Evolutionary conservation across 2,888 invertebrate genomes (phyloP), one percentile per base, ranked within the genome.

Genomic region (Syrphus vitripennis): DNA sequence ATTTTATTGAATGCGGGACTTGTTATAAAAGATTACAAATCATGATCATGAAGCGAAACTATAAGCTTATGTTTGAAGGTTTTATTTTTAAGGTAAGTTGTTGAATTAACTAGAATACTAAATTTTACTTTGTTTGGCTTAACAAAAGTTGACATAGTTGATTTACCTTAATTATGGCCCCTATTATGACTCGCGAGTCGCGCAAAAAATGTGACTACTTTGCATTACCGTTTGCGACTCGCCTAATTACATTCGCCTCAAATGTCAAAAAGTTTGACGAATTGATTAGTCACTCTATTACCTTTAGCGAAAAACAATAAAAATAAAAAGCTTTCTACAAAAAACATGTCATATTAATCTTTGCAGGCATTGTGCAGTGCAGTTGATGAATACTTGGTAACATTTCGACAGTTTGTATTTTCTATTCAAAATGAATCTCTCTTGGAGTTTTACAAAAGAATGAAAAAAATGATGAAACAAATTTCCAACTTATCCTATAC

Each of bases 311-410:
- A n/a, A n/a, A n/a, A n/a, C n/a, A n/a, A n/a, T n/a, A n/a, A n/a
- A n/a, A n/a, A n/a, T n/a, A n/a, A n/a, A n/a, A n/a, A n/a, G n/a
- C n/a, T n/a, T n/a, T n/a, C n/a, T n/a, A 40, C 2, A 16, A 7
- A 42, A 19, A 19, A 45, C 9, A 16, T 10, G 19, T 34, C 21
- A 48, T 21, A 24, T 31, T 7, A 29, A 12, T 65, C 48, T 72
- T 78, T 88, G 0, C 69, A 95, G 95, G 94, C 95, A 5, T 92
- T 95, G 55, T 94, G 95, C 87, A 94, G 94, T 87, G 94, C 94
- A 19, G 92, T 95, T 21, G 93, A 94, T 74, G 93, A 93, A 16
- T 95, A 95, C 88, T 90, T 96, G 21, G 90, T 94, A 24, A 94
- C 94, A 42, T 95, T 95, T 89, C 94, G 95, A 3, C 90, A 91